These are phyloP conservation scores for Epinephelus fuscoguttatus DNA, from an alignment of 2,113 vertebrate species.

Conservation along the genomic window DNA sequence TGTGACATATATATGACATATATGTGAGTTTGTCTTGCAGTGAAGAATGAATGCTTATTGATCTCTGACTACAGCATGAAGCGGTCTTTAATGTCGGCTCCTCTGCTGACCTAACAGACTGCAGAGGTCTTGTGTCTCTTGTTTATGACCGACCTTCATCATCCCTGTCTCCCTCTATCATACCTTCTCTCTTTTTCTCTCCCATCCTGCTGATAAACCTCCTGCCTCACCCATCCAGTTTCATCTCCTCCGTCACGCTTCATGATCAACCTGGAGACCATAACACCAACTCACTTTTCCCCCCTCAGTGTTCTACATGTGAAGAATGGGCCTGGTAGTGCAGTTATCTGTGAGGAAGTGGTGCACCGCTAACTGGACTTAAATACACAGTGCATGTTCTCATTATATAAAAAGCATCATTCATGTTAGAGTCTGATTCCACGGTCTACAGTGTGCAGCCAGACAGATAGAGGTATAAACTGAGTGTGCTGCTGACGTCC, in stretches of 20 bases:
- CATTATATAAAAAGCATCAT: not conserved
- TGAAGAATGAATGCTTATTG: conserved; percentile 60
- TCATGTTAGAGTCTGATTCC: not conserved
- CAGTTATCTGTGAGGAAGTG: not conserved
- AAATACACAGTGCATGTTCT: not conserved
- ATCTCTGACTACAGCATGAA: conserved; percentile 43
- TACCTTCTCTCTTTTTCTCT: conserved; percentile 6
- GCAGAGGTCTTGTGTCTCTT: conserved; percentile 46
- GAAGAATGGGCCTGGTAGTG: not conserved
- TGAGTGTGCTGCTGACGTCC: not conserved
- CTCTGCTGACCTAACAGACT: conserved; percentile 41
- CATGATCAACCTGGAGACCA: conserved; percentile 38
- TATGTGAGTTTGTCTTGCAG: conserved; percentile 35
- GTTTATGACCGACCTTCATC: conserved; percentile 62
- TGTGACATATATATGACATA: too few relatives aligned
- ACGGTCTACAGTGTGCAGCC: not conserved
- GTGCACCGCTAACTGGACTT: not conserved
- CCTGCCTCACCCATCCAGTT: conserved; percentile 24
- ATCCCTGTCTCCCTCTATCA: conserved; percentile 53
- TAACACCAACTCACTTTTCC: conserved; percentile 15
- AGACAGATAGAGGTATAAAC: not conserved
- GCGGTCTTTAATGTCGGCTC: conserved; percentile 22
- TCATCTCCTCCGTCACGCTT: conserved; percentile 41
- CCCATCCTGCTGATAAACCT: conserved; percentile 1
- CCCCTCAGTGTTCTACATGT: not conserved